Percentiles rank a stretch among this genome's conserved stretches.
These are phyloP conservation scores for Chrosomus eos DNA, from an alignment of 2,797 vertebrate species.

Conservation along the genomic window DNA sequence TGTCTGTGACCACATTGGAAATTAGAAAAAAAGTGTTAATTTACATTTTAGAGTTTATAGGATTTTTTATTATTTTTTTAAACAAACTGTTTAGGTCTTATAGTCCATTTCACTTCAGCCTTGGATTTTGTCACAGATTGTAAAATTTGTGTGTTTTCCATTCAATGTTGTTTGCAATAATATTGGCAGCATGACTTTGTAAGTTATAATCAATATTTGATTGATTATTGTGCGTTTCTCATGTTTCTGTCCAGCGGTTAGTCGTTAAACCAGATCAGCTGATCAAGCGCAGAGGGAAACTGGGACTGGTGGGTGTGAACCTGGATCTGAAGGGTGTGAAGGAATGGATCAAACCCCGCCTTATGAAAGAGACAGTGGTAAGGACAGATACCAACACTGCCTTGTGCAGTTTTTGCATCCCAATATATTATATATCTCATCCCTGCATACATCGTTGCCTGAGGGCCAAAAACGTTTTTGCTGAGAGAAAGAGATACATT, in stretches of 20 bases:
- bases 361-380: slow-evolving; percentile 89
- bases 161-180: neutral
- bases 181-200: neutral
- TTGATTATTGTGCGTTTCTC: neutral
- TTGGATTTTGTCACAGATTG: neutral
- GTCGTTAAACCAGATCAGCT: slow-evolving; percentile 98
- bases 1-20: neutral
- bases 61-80: neutral
- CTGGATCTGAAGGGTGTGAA: slow-evolving; percentile 88
- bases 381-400: slow-evolving; percentile 65
- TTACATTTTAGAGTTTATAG: no score
- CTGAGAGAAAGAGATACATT: neutral
- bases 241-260: slow-evolving; percentile 68
- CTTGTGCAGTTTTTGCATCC: neutral
- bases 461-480: neutral
- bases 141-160: neutral
- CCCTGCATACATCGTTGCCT: neutral
- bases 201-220: neutral
- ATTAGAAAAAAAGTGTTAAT: neutral
- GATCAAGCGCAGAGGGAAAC: slow-evolving; percentile 95
- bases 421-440: neutral
- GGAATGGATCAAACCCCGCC: slow-evolving; percentile 85
- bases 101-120: neutral
- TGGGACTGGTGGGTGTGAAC: slow-evolving; percentile 92
- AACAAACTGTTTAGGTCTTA: neutral